These are phyloP conservation scores for Dyspetes luteomarginatus DNA, from an alignment of 2,888 invertebrate genomes.

Conservation along the genomic window DNA sequence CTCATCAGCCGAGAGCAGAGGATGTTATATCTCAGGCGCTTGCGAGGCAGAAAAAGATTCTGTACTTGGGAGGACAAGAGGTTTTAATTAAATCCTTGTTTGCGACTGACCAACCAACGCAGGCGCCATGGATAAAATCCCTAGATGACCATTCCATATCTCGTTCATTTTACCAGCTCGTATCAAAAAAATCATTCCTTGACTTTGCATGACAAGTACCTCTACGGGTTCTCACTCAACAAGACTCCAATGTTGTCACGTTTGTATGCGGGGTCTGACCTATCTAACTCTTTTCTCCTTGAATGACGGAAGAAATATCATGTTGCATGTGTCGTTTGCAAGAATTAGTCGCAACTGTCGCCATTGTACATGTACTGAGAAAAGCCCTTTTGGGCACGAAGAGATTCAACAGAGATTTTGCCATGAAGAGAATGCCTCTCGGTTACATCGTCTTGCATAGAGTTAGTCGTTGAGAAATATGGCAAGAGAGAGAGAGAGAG, in stretches of 20 bases:
- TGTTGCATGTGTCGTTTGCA: neutral
- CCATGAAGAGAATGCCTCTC: neutral
- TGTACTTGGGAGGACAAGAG: conserved; percentile 72
- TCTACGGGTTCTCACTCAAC: conserved; percentile 30
- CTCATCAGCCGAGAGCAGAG: conserved; percentile 16
- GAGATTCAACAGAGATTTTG: conserved; percentile 4
- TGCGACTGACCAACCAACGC: conserved; percentile 67
- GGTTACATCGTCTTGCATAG: conserved; percentile 26
- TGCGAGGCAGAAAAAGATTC: conserved; percentile 23
- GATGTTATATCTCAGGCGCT: conserved; percentile 11
- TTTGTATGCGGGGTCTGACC: neutral
- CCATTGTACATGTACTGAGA: conserved; percentile 4
- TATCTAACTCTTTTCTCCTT: neutral
- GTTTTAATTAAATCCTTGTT: conserved; percentile 80
- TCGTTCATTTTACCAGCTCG: conserved; percentile 48
- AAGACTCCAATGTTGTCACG: conserved; percentile 6
- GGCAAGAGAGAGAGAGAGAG: conserved; percentile 1
- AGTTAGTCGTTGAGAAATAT: conserved; percentile 9
- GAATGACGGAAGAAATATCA: neutral
- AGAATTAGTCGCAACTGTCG: conserved; percentile 36
- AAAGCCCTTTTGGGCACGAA: neutral
- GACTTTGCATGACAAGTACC: conserved; percentile 57
- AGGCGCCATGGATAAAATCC: conserved; percentile 57
- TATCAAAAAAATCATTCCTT: conserved; percentile 52
- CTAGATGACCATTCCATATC: conserved; percentile 19